Conservation (phyloP, 1,140 invertebrate species). For the Megalonaias nervosa region DNA sequence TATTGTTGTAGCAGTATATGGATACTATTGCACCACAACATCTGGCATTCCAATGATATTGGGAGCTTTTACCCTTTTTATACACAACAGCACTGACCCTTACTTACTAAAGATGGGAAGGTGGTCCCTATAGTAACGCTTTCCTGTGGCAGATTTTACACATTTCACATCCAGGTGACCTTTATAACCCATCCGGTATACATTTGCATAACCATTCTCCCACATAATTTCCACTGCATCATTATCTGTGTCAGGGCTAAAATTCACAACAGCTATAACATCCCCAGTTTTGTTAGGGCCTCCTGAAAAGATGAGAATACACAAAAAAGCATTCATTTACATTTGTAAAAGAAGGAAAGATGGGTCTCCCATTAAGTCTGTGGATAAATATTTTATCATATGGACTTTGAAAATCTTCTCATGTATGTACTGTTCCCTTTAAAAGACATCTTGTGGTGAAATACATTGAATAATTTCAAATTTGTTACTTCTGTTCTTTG, state of each 20-base stretch:
- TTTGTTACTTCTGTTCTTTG: too few relatives aligned
- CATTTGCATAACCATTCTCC: constrained; percentile 42
- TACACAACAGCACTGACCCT: neutral
- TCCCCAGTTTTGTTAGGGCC: constrained; percentile 29
- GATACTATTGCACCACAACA: too few relatives aligned
- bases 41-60: too few relatives aligned
- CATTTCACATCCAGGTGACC: constrained; percentile 38
- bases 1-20: too few relatives aligned
- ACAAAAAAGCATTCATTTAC: too few relatives aligned
- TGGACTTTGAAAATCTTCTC: too few relatives aligned
- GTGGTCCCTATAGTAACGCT: constrained; percentile 40
- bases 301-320: constrained; percentile 9
- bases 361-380: too few relatives aligned
- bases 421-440: neutral
- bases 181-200: constrained; percentile 47
- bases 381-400: too few relatives aligned
- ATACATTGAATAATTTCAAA: too few relatives aligned
- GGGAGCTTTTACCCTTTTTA: too few relatives aligned
- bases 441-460: neutral
- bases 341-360: too few relatives aligned
- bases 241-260: constrained; percentile 42
- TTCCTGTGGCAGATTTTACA: constrained; percentile 8
- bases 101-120: constrained; percentile 43
- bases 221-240: constrained; percentile 49
- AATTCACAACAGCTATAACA: constrained; percentile 47